Evolutionary conservation across 2,113 vertebrate species (phyloP).

Genomic region (Eretmodus cyanostictus): DNA sequence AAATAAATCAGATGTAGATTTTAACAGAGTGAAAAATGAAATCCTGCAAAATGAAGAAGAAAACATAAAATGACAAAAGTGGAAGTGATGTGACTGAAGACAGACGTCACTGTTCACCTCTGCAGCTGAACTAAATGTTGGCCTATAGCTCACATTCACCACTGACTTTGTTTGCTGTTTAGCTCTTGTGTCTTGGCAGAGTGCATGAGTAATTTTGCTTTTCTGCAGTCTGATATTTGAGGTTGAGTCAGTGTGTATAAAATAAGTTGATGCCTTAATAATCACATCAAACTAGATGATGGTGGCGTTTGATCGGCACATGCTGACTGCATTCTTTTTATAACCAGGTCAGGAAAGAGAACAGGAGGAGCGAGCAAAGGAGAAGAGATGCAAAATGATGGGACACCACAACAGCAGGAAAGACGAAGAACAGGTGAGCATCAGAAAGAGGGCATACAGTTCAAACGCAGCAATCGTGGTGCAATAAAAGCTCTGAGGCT

Average conservation of each 20-base stretch:
- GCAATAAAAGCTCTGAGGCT: background rate
- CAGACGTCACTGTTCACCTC: background rate
- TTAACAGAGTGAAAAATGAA: background rate
- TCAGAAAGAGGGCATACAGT: background rate
- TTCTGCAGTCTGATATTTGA: background rate
- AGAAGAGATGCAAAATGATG: background rate
- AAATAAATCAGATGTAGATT: background rate
- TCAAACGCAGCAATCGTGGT: background rate
- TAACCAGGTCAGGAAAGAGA: background rate
- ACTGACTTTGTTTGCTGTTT: background rate
- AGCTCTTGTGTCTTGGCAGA: background rate
- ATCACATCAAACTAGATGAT: background rate
- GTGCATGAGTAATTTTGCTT: background rate
- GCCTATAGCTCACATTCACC: background rate
- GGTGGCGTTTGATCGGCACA: background rate
- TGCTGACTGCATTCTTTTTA: background rate
- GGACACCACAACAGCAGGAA: background rate
- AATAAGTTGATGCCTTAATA: background rate
- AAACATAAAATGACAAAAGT: background rate
- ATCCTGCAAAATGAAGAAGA: background rate
- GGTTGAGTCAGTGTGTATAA: background rate
- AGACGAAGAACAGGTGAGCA: background rate
- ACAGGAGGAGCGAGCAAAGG: background rate
- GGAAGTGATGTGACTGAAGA: background rate
- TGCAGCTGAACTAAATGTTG: background rate